phyloP scores from a whole-genome alignment of 2,797 vertebrate genomes.

The Arrhamphus sclerolepis region DNA sequence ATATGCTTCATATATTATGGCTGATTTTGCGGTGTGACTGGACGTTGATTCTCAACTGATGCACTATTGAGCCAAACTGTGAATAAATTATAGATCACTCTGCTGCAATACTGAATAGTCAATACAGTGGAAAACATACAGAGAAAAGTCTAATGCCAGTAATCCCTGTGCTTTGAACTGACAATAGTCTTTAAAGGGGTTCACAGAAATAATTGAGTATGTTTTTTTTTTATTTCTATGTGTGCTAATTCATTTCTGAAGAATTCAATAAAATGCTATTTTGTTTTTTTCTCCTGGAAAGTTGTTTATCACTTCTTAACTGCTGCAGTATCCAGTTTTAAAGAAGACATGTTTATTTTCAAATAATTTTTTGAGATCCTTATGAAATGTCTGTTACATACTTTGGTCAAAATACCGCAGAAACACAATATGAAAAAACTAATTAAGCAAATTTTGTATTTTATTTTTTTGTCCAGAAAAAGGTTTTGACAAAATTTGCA shows the following conservation, averaged over 20 bases:
- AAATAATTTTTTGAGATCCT: too few relatives aligned
- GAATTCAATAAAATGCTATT: conserved; percentile 52
- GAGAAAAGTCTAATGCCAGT: conserved; percentile 11
- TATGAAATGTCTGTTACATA: too few relatives aligned
- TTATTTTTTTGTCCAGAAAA: too few relatives aligned
- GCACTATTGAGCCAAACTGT: conserved; percentile 71
- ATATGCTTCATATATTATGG: conserved; percentile 17
- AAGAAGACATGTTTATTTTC: too few relatives aligned
- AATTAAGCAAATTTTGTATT: too few relatives aligned
- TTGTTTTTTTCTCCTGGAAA: too few relatives aligned
- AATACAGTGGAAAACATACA: conserved; percentile 24
- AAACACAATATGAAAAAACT: too few relatives aligned
- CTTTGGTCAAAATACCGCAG: too few relatives aligned
- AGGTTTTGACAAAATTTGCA: too few relatives aligned
- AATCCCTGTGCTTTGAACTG: conserved; percentile 18
- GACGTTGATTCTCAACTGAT: conserved; percentile 46
- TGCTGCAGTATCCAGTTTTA: too few relatives aligned
- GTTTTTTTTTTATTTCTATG: conserved; percentile 26
- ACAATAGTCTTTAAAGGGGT: background rate
- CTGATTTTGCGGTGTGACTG: conserved; percentile 30
- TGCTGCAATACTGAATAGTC: conserved; percentile 56
- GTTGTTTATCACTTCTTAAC: background rate
- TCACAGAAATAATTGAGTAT: conserved; percentile 9
- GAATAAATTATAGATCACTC: conserved; percentile 64
- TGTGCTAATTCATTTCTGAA: conserved; percentile 43